phyloP scores from a whole-genome alignment of 1,140 invertebrate species.

The Drosophila rufa region DNA sequence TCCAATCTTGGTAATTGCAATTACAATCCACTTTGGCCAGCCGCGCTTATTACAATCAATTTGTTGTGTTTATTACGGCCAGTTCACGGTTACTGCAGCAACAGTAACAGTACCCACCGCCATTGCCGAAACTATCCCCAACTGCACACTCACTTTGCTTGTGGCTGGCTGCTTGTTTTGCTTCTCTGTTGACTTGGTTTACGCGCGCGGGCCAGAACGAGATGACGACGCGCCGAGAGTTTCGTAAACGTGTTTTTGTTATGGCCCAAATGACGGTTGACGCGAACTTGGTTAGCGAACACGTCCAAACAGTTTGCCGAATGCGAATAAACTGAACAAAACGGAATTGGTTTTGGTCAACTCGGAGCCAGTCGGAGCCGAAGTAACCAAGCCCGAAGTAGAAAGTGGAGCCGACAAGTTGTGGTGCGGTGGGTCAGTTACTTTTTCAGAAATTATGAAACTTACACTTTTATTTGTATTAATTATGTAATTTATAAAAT shows the following conservation, averaged over 20 bases:
- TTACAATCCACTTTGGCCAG: conserved; percentile 51
- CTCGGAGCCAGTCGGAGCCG: conserved; percentile 26
- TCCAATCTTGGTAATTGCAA: conserved; percentile 73
- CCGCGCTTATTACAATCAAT: conserved; percentile 65
- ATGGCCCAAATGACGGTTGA: conserved; percentile 2
- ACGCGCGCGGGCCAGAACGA: conserved; percentile 60
- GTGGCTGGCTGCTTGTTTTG: conserved; percentile 36
- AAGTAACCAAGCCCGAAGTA: conserved; percentile 27
- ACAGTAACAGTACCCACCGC: conserved; percentile 13
- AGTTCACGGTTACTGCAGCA: conserved; percentile 51
- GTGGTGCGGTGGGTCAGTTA: conserved; percentile 5
- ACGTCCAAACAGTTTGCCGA: conserved; percentile 28
- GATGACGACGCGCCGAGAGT: conserved; percentile 58
- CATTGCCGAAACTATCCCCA: conserved; percentile 18
- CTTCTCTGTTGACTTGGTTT: conserved; percentile 42
- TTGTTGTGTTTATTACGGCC: conserved; percentile 62
- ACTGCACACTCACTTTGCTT: conserved; percentile 73
- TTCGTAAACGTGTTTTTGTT: conserved; percentile 68
- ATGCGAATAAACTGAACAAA: no score
- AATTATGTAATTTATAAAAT: background rate
- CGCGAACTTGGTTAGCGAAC: conserved; percentile 9
- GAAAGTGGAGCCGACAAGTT: conserved; percentile 31
- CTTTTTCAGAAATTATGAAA: background rate
- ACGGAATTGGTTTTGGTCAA: conserved; percentile 42
- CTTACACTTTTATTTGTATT: background rate